phyloP scores from a whole-genome alignment of 2,113 vertebrate species.

The Lynx canadensis region DNA sequence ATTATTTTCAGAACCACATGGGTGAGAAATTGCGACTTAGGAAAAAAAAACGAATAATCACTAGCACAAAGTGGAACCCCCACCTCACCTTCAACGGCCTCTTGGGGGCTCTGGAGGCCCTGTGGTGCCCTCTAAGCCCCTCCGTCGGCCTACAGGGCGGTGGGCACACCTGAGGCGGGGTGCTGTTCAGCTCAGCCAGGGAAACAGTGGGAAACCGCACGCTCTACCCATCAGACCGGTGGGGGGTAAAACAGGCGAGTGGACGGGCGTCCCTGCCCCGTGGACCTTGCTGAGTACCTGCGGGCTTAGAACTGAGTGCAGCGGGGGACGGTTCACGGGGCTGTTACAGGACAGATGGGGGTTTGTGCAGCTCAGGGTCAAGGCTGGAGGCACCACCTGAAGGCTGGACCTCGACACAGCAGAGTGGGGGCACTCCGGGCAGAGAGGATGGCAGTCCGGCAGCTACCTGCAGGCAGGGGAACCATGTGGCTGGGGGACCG shows the following conservation, averaged over 20 bases:
- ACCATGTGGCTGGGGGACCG: rapidly evolving
- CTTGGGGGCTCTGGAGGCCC: background rate
- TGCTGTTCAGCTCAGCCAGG: rapidly evolving
- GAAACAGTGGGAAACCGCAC: rapidly evolving
- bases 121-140: background rate
- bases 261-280: rapidly evolving
- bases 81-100: too few species aligned
- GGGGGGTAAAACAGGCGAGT: background rate
- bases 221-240: background rate
- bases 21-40: background rate
- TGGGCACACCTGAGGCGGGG: rapidly evolving
- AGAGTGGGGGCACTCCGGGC: background rate
- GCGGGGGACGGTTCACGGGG: background rate
- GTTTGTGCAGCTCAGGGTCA: background rate
- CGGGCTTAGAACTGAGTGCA: background rate
- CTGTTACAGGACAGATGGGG: background rate
- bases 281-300: background rate
- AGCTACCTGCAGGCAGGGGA: background rate
- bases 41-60: background rate
- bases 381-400: background rate
- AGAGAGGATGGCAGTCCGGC: background rate
- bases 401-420: background rate
- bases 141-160: background rate
- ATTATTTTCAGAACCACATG: background rate
- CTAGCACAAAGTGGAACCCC: rapidly evolving